Conservation (phyloP, 2,888 invertebrate species). For the Euspilapteryx auroguttella region DNA sequence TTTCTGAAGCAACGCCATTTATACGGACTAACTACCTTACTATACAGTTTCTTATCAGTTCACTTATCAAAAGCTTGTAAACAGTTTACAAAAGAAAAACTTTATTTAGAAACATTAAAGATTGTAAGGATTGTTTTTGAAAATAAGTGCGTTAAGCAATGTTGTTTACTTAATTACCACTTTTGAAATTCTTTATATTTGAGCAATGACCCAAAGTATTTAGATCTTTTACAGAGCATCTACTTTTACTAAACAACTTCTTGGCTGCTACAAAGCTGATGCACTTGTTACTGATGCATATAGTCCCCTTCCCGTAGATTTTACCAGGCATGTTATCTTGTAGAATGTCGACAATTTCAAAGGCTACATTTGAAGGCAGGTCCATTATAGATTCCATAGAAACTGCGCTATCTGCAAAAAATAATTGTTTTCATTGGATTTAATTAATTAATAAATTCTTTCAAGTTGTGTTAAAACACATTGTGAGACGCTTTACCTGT, state of each 20-base stretch:
- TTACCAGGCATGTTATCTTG: slow-evolving; percentile 40
- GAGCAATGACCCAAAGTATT: slow-evolving; percentile 27
- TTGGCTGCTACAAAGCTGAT: slow-evolving; percentile 29
- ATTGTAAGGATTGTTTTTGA: too few species aligned
- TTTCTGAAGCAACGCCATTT: too few species aligned
- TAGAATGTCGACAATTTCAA: slow-evolving; percentile 42
- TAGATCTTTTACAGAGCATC: slow-evolving; percentile 32
- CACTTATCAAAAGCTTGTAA: too few species aligned
- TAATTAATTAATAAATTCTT: slow-evolving; percentile 4
- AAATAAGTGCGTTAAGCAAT: too few species aligned
- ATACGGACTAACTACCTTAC: too few species aligned
- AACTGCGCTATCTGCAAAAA: slow-evolving; percentile 33
- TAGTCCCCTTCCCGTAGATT: slow-evolving; percentile 38
- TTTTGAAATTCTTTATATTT: neutral
- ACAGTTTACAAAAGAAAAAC: too few species aligned
- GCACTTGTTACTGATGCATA: slow-evolving; percentile 40
- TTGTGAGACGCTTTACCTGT: too few species aligned
- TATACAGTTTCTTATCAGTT: too few species aligned
- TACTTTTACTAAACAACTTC: slow-evolving; percentile 30
- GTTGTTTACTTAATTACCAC: neutral
- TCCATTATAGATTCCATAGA: slow-evolving; percentile 44
- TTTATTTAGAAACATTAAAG: too few species aligned
- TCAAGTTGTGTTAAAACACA: too few species aligned
- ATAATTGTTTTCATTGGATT: slow-evolving; percentile 1
- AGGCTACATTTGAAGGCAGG: slow-evolving; percentile 37